Percentiles rank a stretch among this genome's conserved stretches.
Conservation (phyloP, 2,797 vertebrate genomes). For the Acanthopagrus latus region DNA sequence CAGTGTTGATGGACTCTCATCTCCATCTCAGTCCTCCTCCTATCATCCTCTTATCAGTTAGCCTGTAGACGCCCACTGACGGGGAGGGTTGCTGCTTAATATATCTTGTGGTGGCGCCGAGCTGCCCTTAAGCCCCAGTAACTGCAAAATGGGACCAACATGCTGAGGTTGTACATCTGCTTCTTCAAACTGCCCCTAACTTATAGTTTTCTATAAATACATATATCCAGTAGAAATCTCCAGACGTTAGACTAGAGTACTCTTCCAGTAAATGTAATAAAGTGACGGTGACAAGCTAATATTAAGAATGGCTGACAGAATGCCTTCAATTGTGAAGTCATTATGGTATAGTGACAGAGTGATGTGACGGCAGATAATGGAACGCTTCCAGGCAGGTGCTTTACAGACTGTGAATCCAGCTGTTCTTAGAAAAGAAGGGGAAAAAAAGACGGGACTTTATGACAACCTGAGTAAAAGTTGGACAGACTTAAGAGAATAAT, state of each 20-base stretch:
- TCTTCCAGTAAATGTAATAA: background rate
- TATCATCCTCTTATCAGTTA: slow-evolving; percentile 29
- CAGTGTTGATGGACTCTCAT: slow-evolving; percentile 28
- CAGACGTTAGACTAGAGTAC: background rate
- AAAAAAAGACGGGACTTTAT: background rate
- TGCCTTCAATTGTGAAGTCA: background rate
- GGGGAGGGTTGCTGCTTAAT: background rate
- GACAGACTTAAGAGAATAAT: background rate
- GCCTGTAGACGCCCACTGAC: background rate
- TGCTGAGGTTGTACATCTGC: background rate
- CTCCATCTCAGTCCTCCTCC: slow-evolving; percentile 12
- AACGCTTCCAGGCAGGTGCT: slow-evolving; percentile 5
- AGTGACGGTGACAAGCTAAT: background rate
- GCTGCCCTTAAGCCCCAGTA: background rate
- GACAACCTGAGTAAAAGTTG: slow-evolving; percentile 4
- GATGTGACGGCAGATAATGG: slow-evolving; percentile 9
- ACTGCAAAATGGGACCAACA: background rate
- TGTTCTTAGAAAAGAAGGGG: background rate
- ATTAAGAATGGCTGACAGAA: background rate
- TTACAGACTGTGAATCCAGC: background rate
- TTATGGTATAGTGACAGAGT: slow-evolving; percentile 9
- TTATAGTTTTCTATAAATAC: background rate
- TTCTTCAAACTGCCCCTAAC: background rate
- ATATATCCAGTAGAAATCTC: background rate
- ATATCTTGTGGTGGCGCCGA: background rate